Conservation (phyloP, 2,888 invertebrate genomes). For the Torymus texanus region DNA sequence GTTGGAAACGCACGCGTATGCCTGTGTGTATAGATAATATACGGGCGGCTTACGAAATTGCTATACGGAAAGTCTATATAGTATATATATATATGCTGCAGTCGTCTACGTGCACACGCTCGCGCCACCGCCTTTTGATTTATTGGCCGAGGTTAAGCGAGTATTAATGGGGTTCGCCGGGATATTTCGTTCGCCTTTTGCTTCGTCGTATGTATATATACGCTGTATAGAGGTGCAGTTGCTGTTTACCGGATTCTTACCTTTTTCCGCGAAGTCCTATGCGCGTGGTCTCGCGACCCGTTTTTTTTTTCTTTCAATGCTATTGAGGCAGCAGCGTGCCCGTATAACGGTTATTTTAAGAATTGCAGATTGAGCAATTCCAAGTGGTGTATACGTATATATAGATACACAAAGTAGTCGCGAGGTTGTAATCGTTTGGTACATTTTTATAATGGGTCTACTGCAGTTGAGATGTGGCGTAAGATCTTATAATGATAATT, state of each 20-base stretch:
- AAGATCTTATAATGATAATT: too few species aligned
- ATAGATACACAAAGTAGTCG: too few species aligned
- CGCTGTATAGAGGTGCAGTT: conserved; percentile 3
- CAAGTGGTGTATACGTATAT: too few species aligned
- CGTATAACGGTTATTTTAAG: too few species aligned
- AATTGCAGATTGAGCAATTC: too few species aligned
- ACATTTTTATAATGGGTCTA: too few species aligned
- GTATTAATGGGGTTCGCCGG: conserved; percentile 40
- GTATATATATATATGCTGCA: background rate
- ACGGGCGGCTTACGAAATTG: conserved; percentile 45
- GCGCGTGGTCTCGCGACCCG: background rate
- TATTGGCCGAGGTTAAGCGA: conserved; percentile 52
- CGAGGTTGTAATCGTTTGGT: too few species aligned
- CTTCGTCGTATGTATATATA: too few species aligned
- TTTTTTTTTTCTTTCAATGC: conserved; percentile 5
- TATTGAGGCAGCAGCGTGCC: too few species aligned
- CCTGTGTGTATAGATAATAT: conserved; percentile 22
- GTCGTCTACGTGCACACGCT: background rate
- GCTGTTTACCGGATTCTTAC: conserved; percentile 24
- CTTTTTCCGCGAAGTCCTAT: conserved; percentile 7
- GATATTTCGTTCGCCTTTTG: background rate
- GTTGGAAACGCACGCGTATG: background rate
- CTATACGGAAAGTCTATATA: background rate
- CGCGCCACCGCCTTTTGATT: conserved; percentile 49
- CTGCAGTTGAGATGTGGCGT: too few species aligned